Evolutionary conservation across 2,888 invertebrate genomes (phyloP).

Genomic region (Chydorus sphaericus): DNA sequence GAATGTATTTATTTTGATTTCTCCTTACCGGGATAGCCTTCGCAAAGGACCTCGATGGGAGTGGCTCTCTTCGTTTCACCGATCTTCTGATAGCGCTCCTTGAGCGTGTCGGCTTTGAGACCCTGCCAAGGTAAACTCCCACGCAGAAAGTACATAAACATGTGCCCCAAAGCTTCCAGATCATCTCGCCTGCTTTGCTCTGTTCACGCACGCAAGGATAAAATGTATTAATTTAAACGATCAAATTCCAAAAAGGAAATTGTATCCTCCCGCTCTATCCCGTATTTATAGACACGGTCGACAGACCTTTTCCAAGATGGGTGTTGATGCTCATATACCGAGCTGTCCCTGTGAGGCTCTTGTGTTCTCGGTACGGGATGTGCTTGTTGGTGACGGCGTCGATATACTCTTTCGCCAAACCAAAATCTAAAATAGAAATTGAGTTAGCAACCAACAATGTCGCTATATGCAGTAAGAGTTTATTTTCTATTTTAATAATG

Average conservation of each 20-base stretch:
- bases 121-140: conserved; percentile 97
- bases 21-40: conserved; percentile 46
- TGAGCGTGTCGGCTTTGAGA: conserved; percentile 96
- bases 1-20: not conserved
- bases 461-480: not conserved
- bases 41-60: conserved; percentile 78
- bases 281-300: not conserved
- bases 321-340: conserved; percentile 99
- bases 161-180: conserved; percentile 97
- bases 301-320: conserved; percentile 89
- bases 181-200: conserved; percentile 99
- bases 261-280: not conserved
- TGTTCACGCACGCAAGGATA: conserved; percentile 32
- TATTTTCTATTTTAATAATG: not conserved
- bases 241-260: not conserved
- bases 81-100: conserved; percentile 99
- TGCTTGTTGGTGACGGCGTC: conserved; percentile 99
- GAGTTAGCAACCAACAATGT: not conserved
- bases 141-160: conserved; percentile 99
- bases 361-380: conserved; percentile 99
- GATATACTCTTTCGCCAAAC: conserved; percentile 99
- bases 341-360: conserved; percentile 98
- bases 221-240: not conserved
- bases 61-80: conserved; percentile 99
- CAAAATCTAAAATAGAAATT: conserved; percentile 62